Evolutionary conservation across 1,140 invertebrate species (phyloP), one percentile per base, ranked within the genome.

Genomic region (Bursaphelenchus mucronatus): DNA sequence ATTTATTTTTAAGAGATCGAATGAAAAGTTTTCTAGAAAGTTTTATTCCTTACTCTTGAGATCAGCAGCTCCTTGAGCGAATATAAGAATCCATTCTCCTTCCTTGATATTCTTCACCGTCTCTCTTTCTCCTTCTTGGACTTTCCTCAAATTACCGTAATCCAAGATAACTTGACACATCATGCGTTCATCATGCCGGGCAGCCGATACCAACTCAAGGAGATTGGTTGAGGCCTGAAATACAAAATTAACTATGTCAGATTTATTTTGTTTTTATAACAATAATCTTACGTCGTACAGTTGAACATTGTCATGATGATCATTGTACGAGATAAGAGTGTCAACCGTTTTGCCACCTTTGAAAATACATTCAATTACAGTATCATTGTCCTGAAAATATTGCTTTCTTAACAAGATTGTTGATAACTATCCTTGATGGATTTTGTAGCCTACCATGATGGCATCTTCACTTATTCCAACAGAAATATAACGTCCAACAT

Each of bases 361-460:
- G 40, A 73, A 73, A 19, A 73, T 51, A 59, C 70, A 73, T 59
- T 73, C 70, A 7, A 73, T 41, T 6, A 73, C 70, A n/a, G 67
- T 69, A 51, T 71, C 70, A 51, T 71, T 63, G 10, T 63, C 70
- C 70, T 73, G 44, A 49, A 73, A 72, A 6, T 15, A n/a, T 0
- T 21, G 6, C 46, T 7, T 0, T 19, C 11, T 30, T 13, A 13
- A 21, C 17, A 55, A 55, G 1, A 6, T 13, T 49, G 47, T 6
- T 6, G 19, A 1, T n/a, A 8, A 52, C 11, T 66, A 59, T 57
- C 3, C 0, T 17, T 59, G 57, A n/a, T n/a, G 13, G 8, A 13
- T 47, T 30, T 5, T 5, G 30, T 30, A 30, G 5, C 30, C 30
- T 40, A 66, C 70, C 70, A 73, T 73, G 3, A 30, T 15, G 8